These are phyloP conservation scores for Pristionchus mayeri DNA, from an alignment of 2,888 invertebrate genomes.

Conservation along the genomic window DNA sequence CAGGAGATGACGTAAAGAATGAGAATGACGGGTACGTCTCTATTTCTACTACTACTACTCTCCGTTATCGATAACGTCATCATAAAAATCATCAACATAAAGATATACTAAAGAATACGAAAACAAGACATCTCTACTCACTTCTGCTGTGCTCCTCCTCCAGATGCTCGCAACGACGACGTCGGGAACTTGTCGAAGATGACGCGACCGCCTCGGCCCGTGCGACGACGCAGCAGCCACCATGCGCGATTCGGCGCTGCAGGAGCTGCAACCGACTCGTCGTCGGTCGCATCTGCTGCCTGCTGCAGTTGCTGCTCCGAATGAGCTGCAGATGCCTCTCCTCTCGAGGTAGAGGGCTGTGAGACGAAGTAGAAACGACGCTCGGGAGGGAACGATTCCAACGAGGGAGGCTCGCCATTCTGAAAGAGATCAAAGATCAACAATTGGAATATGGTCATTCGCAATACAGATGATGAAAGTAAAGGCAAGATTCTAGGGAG, in stretches of 20 bases:
- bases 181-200: slow-evolving; percentile 57
- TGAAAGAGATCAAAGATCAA: neutral
- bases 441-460: too few relatives aligned
- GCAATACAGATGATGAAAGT: neutral
- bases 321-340: neutral
- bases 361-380: slow-evolving; percentile 46
- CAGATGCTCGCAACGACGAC: neutral
- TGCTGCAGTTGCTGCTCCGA: neutral
- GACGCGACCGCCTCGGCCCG: slow-evolving; percentile 67
- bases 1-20: too few relatives aligned
- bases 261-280: slow-evolving; percentile 42
- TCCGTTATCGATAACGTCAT: too few relatives aligned
- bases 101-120: too few relatives aligned
- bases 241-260: slow-evolving; percentile 50
- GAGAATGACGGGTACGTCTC: too few relatives aligned
- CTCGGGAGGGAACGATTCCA: neutral
- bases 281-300: neutral
- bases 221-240: slow-evolving; percentile 59
- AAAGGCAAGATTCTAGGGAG: too few relatives aligned
- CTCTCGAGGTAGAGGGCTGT: slow-evolving; percentile 29
- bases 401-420: neutral
- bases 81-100: too few relatives aligned
- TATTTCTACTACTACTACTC: too few relatives aligned
- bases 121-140: neutral
- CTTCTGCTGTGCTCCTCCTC: neutral